Conservation (phyloP, 1,140 invertebrate species). For the Dreissena polymorpha region DNA sequence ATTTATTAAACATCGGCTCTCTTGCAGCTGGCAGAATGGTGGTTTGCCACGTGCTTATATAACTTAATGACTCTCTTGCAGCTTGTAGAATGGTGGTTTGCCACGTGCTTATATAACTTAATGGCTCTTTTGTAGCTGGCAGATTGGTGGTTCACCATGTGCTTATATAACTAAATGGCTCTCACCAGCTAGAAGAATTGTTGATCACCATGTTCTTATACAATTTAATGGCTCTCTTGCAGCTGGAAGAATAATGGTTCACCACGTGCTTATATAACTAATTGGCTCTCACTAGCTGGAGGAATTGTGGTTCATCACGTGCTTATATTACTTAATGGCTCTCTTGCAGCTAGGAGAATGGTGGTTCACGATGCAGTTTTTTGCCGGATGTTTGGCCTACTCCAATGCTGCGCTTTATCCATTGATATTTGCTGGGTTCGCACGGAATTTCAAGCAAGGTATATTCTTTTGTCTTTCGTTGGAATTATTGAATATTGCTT, state of each 20-base stretch:
- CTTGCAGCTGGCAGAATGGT: too few relatives aligned
- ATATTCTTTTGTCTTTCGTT: background rate
- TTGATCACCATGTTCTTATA: background rate
- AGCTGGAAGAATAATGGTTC: background rate
- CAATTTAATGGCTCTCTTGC: background rate
- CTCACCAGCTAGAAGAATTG: background rate
- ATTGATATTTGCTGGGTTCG: constrained; percentile 48
- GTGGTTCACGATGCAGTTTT: constrained; percentile 79
- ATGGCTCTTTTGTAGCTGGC: background rate
- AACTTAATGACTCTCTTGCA: too few relatives aligned
- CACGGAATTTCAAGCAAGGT: constrained; percentile 54
- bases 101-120: too few relatives aligned
- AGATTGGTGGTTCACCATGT: too few relatives aligned
- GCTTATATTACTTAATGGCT: background rate
- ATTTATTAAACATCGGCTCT: background rate
- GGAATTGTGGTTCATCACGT: background rate
- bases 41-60: too few relatives aligned
- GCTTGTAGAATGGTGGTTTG: too few relatives aligned
- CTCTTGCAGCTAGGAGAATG: constrained; percentile 78
- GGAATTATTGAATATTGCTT: too few relatives aligned
- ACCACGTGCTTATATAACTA: background rate
- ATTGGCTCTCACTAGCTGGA: background rate
- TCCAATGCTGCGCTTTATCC: constrained; percentile 50
- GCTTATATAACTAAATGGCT: too few relatives aligned
- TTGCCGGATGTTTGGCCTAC: constrained; percentile 66